Evolutionary conservation across 1,140 invertebrate genomes (phyloP), one percentile per base, ranked within the genome.

Genomic region (Drosophila suzukii): DNA sequence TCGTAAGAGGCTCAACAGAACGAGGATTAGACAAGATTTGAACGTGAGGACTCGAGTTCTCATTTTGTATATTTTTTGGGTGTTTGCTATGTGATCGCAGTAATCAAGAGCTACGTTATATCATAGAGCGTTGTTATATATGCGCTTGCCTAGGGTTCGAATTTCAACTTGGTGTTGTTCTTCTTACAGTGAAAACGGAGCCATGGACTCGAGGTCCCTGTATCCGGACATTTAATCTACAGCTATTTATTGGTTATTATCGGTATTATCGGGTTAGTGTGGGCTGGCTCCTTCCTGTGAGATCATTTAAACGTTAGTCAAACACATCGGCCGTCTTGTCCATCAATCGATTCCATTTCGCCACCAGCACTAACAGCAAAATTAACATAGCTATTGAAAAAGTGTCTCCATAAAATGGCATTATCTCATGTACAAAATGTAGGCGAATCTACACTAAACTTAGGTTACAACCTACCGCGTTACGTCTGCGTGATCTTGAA

Each of bases 401-500:
- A 3, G 38, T 44, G 20, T 43, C 46, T 50, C 60, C 73, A 57
- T 63, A 65, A 51, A 70, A 66, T 75, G 72, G 73, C 72, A 15
- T 65, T 36, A 53, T 41, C 32, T 66, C 47, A 53, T 63, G 38
- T 53, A 61, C 46, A 55, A 70, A 63, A 63, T 78, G 67, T 65
- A 70, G 36, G 67, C 51, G 59, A 73, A 11, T 68, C 62, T 72
- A 81, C 63, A 71, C 75, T 88, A 88, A 77, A 70, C 57, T 82
- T 79, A 70, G 83, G 62, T 82, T 78, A 86, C 82, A 88, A 86
- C 82, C 82, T 88, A 82, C 62, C 38, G 78, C 81, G 66, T 70
- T 85, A 83, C 65, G 70, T 61, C 20, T 27, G 10, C 20, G 34
- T 68, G n/a, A 36, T 66, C 57, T 30, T 59, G 13, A 36, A 41